Base-by-base conservation (phyloP, 30 jellyfish, hydroid and myxozoan genomes). In the Aurelia sp. region DNA sequence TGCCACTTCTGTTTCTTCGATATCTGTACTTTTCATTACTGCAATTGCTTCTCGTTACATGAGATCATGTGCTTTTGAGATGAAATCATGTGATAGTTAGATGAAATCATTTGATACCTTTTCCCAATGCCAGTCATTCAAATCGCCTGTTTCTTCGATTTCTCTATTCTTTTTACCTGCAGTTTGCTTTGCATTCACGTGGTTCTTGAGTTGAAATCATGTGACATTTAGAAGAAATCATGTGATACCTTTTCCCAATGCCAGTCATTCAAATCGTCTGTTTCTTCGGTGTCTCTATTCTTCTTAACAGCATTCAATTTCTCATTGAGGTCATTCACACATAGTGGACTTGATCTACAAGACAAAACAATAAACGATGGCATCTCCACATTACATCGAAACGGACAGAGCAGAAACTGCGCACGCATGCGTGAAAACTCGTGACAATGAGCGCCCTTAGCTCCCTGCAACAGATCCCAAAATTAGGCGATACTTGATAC, bases 241-340 rank as follows among this genome's bases (percentile, higher is more conserved):
- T 86, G 96, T 72, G 96, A 57, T 48, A 86, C 79, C 63, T 67
- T 76, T 57, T 66, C 85, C 90, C 90, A 86, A 16, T 86, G 86
- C 96, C 96, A 86, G 5, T 86, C 89, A 60, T 47, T 76, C 11
- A 86, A 16, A 64, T 76, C 90, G 7, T 76, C 82, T 8, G 77
- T 33, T 13, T 18, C 51, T 41, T 71, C 92, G 48, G 13, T 64
- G 10, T 82, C 80, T 55, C 75, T 59, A 1, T 31, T 72, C 35
- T 31, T 30, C 67, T 82, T 57, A 38, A 58, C 86, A 40, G 53
- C 55, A 7, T 67, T 27, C 72, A 80, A 27, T 63, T 41, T 82
- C 79, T 82, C 85, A 16, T 82, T 72, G 4, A 82, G 21, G 5
- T 70, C 92, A 38, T 40, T 72, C 70, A 61, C 35, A 35, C 55